These are phyloP conservation scores for Amphimallon solstitiale DNA, from an alignment of 2,888 invertebrate species.

Conservation along the genomic window DNA sequence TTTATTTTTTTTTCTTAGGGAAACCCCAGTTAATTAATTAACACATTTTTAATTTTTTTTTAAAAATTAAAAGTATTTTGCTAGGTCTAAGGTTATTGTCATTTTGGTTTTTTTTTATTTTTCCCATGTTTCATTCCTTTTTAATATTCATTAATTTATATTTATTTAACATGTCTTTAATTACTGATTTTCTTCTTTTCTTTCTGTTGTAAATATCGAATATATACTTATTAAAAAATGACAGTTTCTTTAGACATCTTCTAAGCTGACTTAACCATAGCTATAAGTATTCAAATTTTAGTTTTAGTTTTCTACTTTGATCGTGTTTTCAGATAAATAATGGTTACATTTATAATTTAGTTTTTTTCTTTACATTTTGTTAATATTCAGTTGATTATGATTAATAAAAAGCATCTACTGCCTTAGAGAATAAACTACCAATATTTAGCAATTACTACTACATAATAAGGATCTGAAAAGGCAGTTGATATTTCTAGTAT, in stretches of 20 bases:
- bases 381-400: not conserved
- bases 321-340: not conserved
- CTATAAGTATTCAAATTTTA: conserved; percentile 22
- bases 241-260: conserved; percentile 17
- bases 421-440: no score
- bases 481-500: no score
- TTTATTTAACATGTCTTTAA: no score
- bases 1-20: conserved; percentile 14
- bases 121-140: not conserved
- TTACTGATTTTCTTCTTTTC: not conserved
- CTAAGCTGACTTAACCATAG: conserved; percentile 25
- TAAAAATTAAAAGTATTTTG: conserved; percentile 2
- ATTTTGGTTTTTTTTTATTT: conserved; percentile 12
- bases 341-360: no score
- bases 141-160: no score
- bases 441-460: no score
- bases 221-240: conserved; percentile 4
- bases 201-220: not conserved
- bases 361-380: not conserved
- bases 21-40: conserved; percentile 26
- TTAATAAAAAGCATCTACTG: no score
- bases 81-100: conserved; percentile 23
- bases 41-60: conserved; percentile 26
- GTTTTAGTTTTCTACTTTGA: not conserved
- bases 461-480: no score